Evolutionary conservation across 2,113 vertebrate species (phyloP).

Genomic region (Sander lucioperca): DNA sequence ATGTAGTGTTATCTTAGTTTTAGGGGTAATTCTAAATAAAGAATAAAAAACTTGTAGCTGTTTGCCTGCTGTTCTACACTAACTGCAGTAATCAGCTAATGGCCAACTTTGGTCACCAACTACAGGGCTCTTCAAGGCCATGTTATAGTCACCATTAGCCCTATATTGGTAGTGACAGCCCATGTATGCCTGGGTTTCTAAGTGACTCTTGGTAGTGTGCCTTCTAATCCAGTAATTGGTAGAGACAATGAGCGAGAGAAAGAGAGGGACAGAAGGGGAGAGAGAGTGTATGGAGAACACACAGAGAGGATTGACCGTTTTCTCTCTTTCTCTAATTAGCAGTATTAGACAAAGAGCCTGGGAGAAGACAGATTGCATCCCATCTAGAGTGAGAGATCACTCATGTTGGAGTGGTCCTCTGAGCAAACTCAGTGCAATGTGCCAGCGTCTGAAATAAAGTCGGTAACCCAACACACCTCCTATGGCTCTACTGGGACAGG

Average conservation of each 20-base stretch:
- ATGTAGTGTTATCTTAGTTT: background rate
- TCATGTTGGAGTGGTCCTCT: conserved; percentile 68
- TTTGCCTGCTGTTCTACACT: conserved; percentile 53
- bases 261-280: background rate
- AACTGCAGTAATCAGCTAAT: conserved; percentile 80
- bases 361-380: conserved; percentile 74
- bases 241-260: conserved; percentile 33
- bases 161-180: conserved; percentile 74
- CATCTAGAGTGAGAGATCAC: conserved; percentile 69
- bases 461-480: conserved; percentile 30
- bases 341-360: conserved; percentile 76
- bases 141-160: conserved; percentile 72
- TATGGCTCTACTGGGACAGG: conserved; percentile 4
- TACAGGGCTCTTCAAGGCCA: conserved; percentile 53
- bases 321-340: conserved; percentile 77
- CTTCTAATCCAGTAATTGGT: conserved; percentile 77
- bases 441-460: conserved; percentile 48
- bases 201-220: conserved; percentile 65
- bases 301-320: conserved; percentile 69
- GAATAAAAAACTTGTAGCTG: conserved; percentile 6
- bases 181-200: conserved; percentile 60
- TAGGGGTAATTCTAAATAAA: conserved; percentile 26
- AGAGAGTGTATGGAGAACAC: conserved; percentile 26
- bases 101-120: conserved; percentile 61
- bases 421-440: conserved; percentile 56